Conservation (phyloP, 2,888 invertebrate genomes). For the Entomobrya multifasciata region DNA sequence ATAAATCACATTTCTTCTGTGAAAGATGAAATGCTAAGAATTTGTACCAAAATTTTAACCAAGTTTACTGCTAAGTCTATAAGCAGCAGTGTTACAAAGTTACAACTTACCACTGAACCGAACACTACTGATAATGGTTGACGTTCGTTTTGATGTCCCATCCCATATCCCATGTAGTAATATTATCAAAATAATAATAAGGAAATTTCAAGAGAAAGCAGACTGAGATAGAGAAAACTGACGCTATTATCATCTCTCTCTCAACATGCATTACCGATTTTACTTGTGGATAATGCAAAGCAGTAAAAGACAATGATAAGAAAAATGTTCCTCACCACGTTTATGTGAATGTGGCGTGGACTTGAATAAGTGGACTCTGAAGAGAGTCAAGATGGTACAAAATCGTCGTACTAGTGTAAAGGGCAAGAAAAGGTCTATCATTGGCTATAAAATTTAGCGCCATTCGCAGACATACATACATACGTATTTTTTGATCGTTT, state of each 20-base stretch:
- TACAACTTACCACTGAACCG: no score
- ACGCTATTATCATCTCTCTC: neutral
- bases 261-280: neutral
- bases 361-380: neutral
- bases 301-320: slow-evolving; percentile 1
- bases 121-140: neutral
- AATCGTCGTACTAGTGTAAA: neutral
- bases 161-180: neutral
- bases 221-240: neutral
- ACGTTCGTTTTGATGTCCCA: neutral
- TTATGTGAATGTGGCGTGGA: no score
- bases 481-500: neutral
- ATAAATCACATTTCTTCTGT: slow-evolving; percentile 15
- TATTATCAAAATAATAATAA: neutral
- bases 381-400: slow-evolving; percentile 5
- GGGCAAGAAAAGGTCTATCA: slow-evolving; percentile 27
- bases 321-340: neutral
- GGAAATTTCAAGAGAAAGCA: neutral
- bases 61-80: neutral
- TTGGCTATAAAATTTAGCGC: neutral
- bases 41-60: neutral
- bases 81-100: neutral
- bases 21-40: slow-evolving; percentile 16
- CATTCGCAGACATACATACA: neutral
- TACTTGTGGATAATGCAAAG: neutral